Evolutionary conservation across 2,797 vertebrate species (phyloP).

Genomic region (Podarcis siculus): DNA sequence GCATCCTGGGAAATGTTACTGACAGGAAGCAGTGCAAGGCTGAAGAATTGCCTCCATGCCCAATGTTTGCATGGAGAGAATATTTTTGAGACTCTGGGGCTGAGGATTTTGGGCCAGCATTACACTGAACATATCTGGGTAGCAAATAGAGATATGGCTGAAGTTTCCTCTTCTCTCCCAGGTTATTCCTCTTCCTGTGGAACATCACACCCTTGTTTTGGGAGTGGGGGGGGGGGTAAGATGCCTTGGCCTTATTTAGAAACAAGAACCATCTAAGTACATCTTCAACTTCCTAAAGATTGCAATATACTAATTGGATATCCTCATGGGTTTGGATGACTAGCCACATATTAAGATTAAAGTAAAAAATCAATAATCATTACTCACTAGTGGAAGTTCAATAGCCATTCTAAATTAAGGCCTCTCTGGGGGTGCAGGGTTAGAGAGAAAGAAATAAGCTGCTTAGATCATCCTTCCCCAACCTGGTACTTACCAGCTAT

Average conservation of each 20-base stretch:
- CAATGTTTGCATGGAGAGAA: too few species aligned
- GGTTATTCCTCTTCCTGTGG: background rate
- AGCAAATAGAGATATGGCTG: too few species aligned
- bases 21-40: too few species aligned
- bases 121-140: background rate
- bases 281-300: background rate
- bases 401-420: background rate
- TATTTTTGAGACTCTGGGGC: too few species aligned
- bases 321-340: background rate
- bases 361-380: slow-evolving; percentile 24
- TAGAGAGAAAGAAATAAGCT: background rate
- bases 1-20: too few species aligned
- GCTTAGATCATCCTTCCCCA: too few species aligned
- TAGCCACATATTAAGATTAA: background rate
- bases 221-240: background rate
- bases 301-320: slow-evolving; percentile 5
- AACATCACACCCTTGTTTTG: background rate
- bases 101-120: too few species aligned
- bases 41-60: too few species aligned
- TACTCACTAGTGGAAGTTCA: slow-evolving; percentile 5
- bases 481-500: too few species aligned
- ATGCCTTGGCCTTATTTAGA: background rate
- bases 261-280: background rate
- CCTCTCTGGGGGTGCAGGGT: background rate
- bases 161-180: background rate